phyloP scores from a whole-genome alignment of 92 coral and sea anemone species.

The Anthopleura xanthogrammica region DNA sequence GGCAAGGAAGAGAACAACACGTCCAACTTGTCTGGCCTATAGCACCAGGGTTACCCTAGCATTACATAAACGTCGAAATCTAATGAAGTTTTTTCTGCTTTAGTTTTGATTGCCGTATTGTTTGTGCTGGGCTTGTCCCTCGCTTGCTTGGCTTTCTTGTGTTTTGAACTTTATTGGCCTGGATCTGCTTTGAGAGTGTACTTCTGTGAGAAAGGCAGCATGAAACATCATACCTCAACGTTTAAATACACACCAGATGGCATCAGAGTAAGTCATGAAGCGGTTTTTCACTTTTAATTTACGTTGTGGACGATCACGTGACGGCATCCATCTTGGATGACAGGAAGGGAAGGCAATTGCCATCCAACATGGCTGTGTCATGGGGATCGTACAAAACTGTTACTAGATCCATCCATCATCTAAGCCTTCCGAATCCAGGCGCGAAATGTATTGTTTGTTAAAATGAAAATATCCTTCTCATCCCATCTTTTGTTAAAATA shows the following conservation, averaged over 20 bases:
- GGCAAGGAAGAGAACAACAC: neutral
- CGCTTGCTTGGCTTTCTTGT: slow-evolving; percentile 44
- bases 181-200: slow-evolving; percentile 71
- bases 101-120: slow-evolving; percentile 54
- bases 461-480: too few species aligned
- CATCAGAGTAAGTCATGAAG: neutral
- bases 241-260: slow-evolving; percentile 33
- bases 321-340: too few species aligned
- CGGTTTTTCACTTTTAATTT: too few species aligned
- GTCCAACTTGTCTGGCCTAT: neutral
- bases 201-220: slow-evolving; percentile 67
- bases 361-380: too few species aligned
- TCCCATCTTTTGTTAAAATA: too few species aligned
- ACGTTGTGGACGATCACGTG: too few species aligned
- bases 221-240: slow-evolving; percentile 38
- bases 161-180: slow-evolving; percentile 72
- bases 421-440: too few species aligned
- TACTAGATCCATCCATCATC: too few species aligned
- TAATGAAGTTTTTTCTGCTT: neutral
- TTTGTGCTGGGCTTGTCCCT: slow-evolving; percentile 42
- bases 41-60: neutral
- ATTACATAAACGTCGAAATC: too few species aligned
- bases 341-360: too few species aligned
- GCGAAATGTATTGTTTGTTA: too few species aligned
- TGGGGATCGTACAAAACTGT: too few species aligned